Percentiles rank a stretch among this genome's conserved stretches.
Evolutionary conservation across 2,113 vertebrate species (phyloP).

Genomic region (Gymnobelideus leadbeateri): DNA sequence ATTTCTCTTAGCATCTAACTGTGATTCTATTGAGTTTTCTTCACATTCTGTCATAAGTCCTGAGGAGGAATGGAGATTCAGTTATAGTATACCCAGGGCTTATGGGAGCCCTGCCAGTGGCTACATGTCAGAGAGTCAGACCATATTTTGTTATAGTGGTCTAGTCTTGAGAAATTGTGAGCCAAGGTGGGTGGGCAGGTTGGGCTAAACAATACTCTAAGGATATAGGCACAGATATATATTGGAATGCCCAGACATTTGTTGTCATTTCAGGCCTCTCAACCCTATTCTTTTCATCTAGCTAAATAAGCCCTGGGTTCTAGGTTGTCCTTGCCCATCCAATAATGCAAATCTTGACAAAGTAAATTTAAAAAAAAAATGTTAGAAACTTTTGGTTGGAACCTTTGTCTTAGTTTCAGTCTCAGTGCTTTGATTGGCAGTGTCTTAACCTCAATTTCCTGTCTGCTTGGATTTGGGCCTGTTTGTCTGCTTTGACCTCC

Average conservation of each 20-base stretch:
- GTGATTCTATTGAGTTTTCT: background rate
- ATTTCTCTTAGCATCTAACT: background rate
- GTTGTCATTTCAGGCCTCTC: background rate
- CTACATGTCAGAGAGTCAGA: background rate
- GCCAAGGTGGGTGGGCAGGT: background rate
- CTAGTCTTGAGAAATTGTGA: background rate
- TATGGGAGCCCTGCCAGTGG: background rate
- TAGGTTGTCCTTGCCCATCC: background rate
- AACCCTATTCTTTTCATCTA: background rate
- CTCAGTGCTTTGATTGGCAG: background rate
- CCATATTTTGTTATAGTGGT: background rate
- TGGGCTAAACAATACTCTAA: background rate
- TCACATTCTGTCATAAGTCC: background rate
- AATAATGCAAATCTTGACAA: background rate
- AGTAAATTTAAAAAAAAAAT: background rate
- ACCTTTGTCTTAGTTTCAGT: background rate
- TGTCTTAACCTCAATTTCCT: background rate
- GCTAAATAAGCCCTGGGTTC: background rate
- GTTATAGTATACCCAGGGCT: background rate
- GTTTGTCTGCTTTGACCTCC: background rate
- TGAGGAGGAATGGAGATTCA: background rate
- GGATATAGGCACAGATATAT: background rate
- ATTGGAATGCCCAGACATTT: background rate
- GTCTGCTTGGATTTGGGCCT: background rate
- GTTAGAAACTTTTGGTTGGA: background rate